phyloP scores from a whole-genome alignment of 2,113 vertebrate genomes.

The Beaufortia kweichowensis region DNA sequence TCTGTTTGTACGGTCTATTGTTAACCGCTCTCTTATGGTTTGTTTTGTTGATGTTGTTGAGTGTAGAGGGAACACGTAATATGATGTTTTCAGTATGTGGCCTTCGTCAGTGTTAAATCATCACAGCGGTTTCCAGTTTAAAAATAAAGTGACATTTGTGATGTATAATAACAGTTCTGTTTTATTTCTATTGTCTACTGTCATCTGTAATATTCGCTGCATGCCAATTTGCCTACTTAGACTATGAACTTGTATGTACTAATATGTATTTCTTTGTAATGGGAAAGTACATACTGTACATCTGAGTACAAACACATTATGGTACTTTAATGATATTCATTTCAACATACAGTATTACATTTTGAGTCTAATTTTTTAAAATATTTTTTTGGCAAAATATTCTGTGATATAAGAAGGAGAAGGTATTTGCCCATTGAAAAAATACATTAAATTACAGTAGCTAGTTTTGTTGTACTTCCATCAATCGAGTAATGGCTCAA shows the following conservation, averaged over 20 bases:
- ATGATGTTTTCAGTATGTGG: not conserved
- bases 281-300: too few relatives aligned
- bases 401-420: too few relatives aligned
- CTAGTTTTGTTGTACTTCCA: not conserved
- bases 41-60: slow-evolving; percentile 16
- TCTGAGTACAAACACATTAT: too few relatives aligned
- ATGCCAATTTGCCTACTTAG: too few relatives aligned
- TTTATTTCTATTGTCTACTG: not conserved
- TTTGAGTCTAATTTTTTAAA: too few relatives aligned
- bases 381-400: too few relatives aligned
- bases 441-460: not conserved
- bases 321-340: too few relatives aligned
- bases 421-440: not conserved
- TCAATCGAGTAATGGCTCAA: not conserved
- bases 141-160: not conserved
- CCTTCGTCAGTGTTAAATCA: not conserved
- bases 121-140: slow-evolving; percentile 2
- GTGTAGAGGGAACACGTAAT: not conserved
- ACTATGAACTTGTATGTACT: too few relatives aligned
- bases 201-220: too few relatives aligned
- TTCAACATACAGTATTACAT: too few relatives aligned
- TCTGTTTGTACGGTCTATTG: not conserved
- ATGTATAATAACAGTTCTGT: not conserved
- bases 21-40: not conserved
- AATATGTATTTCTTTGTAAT: too few relatives aligned